These are phyloP conservation scores for Indicator maculatus DNA, from an alignment of 2,113 vertebrate genomes.

Conservation along the genomic window DNA sequence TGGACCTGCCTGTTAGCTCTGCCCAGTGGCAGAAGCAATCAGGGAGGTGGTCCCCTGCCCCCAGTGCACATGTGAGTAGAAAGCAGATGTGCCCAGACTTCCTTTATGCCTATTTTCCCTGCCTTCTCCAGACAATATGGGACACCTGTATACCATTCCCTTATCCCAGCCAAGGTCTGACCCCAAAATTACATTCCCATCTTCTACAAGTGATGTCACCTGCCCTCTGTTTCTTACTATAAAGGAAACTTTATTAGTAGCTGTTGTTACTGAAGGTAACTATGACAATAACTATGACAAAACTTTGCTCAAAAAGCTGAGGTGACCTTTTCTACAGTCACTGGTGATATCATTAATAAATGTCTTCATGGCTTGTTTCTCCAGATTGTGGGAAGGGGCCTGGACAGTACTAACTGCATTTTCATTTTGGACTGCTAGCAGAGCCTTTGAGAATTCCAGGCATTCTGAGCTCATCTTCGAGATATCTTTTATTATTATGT, in stretches of 20 bases:
- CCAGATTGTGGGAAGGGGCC: not conserved
- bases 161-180: too few relatives aligned
- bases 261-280: not conserved
- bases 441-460: not conserved
- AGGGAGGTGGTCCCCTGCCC: too few relatives aligned
- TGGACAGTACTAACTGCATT: not conserved
- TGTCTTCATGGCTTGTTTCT: not conserved
- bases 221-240: not conserved
- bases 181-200: too few relatives aligned
- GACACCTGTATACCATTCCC: too few relatives aligned
- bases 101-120: not conserved
- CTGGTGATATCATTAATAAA: not conserved
- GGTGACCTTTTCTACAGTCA: not conserved
- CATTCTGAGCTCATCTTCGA: not conserved
- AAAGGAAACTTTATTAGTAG: not conserved
- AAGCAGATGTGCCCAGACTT: too few relatives aligned
- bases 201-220: too few relatives aligned
- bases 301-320: not conserved
- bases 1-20: not conserved
- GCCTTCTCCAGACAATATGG: too few relatives aligned
- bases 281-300: not conserved
- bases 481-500: not conserved
- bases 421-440: not conserved
- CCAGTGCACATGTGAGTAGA: accelerated
- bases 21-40: not conserved